Base-by-base conservation (phyloP, 2,888 invertebrate species). In the Eupithecia insigniata region DNA sequence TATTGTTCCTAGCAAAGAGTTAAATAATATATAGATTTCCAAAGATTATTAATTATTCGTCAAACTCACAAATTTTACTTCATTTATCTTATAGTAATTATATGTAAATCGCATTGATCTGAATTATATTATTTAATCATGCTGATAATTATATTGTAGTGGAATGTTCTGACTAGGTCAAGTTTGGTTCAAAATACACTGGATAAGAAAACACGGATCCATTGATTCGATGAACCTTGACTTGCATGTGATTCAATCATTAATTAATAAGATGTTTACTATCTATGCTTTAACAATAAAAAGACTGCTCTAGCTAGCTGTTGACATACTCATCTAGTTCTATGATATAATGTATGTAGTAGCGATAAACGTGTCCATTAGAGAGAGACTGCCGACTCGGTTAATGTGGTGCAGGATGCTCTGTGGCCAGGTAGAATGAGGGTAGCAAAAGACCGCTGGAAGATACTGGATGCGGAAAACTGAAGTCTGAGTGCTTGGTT, bases 171-270 rank as follows among this genome's bases (percentile, higher is more conserved):
- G 12, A 55, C 22, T 8, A 43, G 65, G 68, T 67, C 39, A 62
- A 34, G 36, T 68, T 28, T 46, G 67, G 32, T 39, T 51, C 51
- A 68, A 43, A 60, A 30, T 28, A 4, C 18, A 3, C 51, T 60
- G 8, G 72, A 72, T 69, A 61, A 61, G 28, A 8, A n/a, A 51
- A 51, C 68, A 69, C 30, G 66, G 69, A 61, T 60, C 39, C 34
- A 60, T 69, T 72, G 60, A 71, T 67, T 22, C 18, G 22, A 18
- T 26, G 16, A 62, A 12, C 28, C 55, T 71, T 39, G n/a, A 12
- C 55, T 55, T 39, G 64, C 22, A 39, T 43, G 51, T 51, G 64
- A 71, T 67, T 16, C 51, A 67, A 39, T 39, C 18, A 58, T 66
- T 28, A 22, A 46, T 2, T 58, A 39, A 55, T 14, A 26, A 1